Percentiles rank a stretch among this genome's conserved stretches.
phyloP scores from a whole-genome alignment of 2,113 vertebrate genomes.

The Sardina pilchardus region DNA sequence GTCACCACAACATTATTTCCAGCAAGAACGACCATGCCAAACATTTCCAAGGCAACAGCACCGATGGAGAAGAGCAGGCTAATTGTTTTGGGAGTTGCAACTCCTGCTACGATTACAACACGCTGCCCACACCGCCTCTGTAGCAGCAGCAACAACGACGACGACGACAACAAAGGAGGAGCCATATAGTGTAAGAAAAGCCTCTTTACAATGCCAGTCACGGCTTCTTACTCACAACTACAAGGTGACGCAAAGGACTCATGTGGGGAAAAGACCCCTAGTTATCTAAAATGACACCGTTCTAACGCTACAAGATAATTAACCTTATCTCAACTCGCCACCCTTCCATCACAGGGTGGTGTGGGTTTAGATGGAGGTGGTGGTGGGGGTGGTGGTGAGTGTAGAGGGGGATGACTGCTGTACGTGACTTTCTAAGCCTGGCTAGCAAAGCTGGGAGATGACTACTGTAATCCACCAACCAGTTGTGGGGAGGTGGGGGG shows the following conservation, averaged over 20 bases:
- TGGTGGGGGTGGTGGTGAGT: neutral
- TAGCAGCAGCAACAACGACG: neutral
- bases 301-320: neutral
- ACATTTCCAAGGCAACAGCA: neutral
- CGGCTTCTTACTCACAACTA: neutral
- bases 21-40: neutral
- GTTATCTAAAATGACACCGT: neutral
- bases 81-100: neutral
- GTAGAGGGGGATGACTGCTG: neutral
- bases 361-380: no score
- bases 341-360: neutral
- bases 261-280: neutral
- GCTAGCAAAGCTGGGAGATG: slow-evolving; percentile 49
- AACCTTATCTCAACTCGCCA: neutral
- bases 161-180: neutral
- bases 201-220: neutral
- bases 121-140: neutral
- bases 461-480: slow-evolving; percentile 54
- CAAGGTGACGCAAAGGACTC: neutral
- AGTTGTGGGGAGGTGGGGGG: slow-evolving; percentile 18
- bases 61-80: neutral
- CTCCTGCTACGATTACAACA: neutral
- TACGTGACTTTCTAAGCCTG: neutral
- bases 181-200: neutral
- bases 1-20: neutral